phyloP scores from a whole-genome alignment of 2,797 vertebrate genomes.

The Spinibarbus caldwelli region DNA sequence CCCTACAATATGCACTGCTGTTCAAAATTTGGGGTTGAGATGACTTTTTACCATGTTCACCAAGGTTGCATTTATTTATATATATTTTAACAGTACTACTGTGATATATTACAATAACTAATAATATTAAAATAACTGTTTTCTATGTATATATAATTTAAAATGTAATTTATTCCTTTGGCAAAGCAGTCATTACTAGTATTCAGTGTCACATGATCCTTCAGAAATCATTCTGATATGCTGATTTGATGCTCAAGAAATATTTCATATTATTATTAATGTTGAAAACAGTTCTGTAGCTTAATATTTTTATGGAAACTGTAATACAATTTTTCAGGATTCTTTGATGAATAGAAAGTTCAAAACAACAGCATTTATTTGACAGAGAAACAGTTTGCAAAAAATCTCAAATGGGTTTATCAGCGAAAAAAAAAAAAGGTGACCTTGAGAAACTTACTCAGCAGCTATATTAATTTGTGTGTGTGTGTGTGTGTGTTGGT shows the following conservation, averaged over 20 bases:
- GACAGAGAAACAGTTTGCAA: not conserved
- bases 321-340: not conserved
- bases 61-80: not conserved
- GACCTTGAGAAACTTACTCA: not conserved
- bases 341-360: not conserved
- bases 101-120: not conserved
- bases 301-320: not conserved
- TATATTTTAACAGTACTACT: not conserved
- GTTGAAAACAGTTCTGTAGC: not conserved
- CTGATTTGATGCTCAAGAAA: not conserved
- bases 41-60: not conserved
- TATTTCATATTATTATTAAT: not conserved
- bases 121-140: not conserved
- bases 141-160: not conserved
- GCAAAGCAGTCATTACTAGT: not conserved
- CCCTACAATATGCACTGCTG: not conserved
- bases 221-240: not conserved
- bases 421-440: not conserved
- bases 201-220: not conserved
- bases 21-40: not conserved
- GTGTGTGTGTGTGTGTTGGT: not conserved
- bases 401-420: not conserved
- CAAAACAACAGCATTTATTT: not conserved
- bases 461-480: not conserved
- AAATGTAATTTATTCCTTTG: not conserved